Evolutionary conservation across 2,888 invertebrate genomes (phyloP).

Genomic region (Lamellibrachia satsuma): DNA sequence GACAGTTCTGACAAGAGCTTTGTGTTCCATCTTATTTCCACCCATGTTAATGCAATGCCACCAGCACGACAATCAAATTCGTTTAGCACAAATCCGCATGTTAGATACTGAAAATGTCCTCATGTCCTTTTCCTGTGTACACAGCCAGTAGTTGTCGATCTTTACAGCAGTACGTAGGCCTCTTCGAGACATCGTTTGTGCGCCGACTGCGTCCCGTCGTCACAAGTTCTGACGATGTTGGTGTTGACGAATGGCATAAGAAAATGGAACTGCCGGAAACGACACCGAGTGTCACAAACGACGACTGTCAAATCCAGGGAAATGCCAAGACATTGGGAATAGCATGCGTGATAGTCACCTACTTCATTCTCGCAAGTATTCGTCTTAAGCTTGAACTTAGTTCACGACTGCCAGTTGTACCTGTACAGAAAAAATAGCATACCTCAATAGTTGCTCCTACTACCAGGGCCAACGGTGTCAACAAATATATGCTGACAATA

Average conservation of each 20-base stretch:
- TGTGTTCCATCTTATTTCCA: no score
- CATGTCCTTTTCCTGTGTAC: not conserved
- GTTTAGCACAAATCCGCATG: no score
- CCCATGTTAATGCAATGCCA: no score
- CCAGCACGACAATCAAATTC: no score
- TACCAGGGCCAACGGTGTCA: no score
- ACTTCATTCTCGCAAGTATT: not conserved
- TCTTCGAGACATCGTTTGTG: not conserved
- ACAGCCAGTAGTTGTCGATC: not conserved
- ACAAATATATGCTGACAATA: no score
- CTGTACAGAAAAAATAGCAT: no score
- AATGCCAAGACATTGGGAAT: not conserved
- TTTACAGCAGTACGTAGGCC: not conserved
- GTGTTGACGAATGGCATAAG: not conserved
- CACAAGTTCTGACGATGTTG: not conserved
- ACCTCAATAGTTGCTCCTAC: no score
- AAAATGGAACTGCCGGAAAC: slow-evolving; percentile 1
- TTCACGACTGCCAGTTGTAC: not conserved
- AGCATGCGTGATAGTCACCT: not conserved
- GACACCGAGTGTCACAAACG: slow-evolving; percentile 6
- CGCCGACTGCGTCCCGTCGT: not conserved
- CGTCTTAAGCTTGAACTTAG: not conserved
- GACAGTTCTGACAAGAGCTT: not conserved
- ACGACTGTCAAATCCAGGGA: not conserved
- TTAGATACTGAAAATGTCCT: no score